Base-by-base conservation (phyloP, 2,797 vertebrate species). In the Chelmon rostratus region DNA sequence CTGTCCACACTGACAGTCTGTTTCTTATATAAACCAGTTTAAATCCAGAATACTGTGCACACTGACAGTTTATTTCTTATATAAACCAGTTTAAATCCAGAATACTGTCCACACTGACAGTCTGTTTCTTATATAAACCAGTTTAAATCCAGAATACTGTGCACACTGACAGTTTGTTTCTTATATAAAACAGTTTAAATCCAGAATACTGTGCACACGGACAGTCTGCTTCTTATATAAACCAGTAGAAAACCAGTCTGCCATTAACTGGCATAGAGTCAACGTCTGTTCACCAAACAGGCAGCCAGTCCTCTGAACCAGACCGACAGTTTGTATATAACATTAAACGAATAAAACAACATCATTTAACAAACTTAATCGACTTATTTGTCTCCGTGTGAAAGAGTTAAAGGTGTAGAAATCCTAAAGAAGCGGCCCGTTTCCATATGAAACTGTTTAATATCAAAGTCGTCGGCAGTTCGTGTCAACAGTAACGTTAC, bases 201-300 rank as follows among this genome's bases (percentile, higher is more conserved):
- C 12, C 47, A 44, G 42, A 16, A 4, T 21, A 37, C 2, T 28
- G 38, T 6, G 18, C 23, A 68, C 5, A 44, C 31, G 6, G 23
- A 9, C 12, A 13, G 47, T 25, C 3, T 42, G 0, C 15, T 28
- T 25, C 31, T 19, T 8, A 4, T 35, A 1, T 1, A 37, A 63
- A 81, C 38, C 59, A 65, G 72, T 46, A 38, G 13, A 31, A 68
- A 89, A 69, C 40, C 84, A 85, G 77, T 67, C 77, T 77, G 71
- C 65, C 74, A 76, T 82, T 80, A 84, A 78, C 62, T 78, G 78
- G 83, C 68, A 68, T 9, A 5, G 33, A 82, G 70, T 82, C 85
- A 76, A 35, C 78, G 78, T 71, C 15, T 54, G 69, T 21, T 76
- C 73, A 57, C 72, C 68, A 42, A 74, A 64, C 71, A 75, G 79